Evolutionary conservation across 1,140 invertebrate genomes (phyloP).

Genomic region (Lepidostoma basale): DNA sequence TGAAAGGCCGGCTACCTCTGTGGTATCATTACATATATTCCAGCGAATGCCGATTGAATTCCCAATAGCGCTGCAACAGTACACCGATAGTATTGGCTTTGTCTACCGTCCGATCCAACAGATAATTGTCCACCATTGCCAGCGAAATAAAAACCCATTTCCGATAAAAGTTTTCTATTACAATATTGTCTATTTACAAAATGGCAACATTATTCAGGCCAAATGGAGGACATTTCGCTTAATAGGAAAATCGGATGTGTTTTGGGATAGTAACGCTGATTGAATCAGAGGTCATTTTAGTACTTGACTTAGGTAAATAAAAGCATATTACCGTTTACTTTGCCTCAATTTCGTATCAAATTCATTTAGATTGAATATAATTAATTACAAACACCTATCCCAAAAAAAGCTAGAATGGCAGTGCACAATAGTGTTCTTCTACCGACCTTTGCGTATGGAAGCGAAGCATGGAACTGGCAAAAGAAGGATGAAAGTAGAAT

Average conservation of each 20-base stretch:
- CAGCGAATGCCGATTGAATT: conserved; percentile 16
- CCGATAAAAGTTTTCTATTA: conserved; percentile 20
- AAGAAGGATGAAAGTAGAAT: too few relatives aligned
- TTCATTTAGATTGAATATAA: too few relatives aligned
- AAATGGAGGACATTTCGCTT: background rate
- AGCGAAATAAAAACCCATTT: conserved; percentile 10
- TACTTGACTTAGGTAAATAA: too few relatives aligned
- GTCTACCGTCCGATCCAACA: conserved; percentile 12
- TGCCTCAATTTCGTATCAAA: too few relatives aligned
- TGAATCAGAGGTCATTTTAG: too few relatives aligned
- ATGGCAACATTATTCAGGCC: background rate
- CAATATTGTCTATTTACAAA: conserved; percentile 15
- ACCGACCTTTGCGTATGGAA: too few relatives aligned
- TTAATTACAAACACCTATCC: too few relatives aligned
- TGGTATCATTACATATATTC: conserved; percentile 6
- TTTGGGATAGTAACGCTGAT: background rate
- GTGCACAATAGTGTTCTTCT: too few relatives aligned
- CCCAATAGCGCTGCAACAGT: conserved; percentile 8
- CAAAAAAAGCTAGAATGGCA: too few relatives aligned
- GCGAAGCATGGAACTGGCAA: too few relatives aligned
- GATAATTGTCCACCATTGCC: conserved; percentile 20
- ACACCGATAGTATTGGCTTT: conserved; percentile 1
- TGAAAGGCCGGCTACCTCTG: too few relatives aligned
- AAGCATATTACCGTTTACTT: too few relatives aligned
- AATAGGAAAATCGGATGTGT: background rate